Conservation (phyloP, 2,797 vertebrate species). For the Phoxinus dragarum region DNA sequence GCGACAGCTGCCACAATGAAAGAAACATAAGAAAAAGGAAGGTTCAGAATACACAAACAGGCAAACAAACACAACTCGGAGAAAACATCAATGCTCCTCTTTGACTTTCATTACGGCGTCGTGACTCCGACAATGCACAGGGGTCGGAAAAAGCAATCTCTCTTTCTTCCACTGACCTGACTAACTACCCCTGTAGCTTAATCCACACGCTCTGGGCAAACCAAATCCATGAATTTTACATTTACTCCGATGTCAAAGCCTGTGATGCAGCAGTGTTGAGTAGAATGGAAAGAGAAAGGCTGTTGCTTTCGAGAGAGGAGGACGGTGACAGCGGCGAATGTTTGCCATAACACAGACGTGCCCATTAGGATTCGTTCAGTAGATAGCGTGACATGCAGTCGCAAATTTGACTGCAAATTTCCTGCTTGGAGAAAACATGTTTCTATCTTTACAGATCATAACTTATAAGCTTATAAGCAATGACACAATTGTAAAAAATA, state of each 20-base stretch:
- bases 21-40: constrained; percentile 15
- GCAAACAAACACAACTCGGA: constrained; percentile 20
- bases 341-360: neutral
- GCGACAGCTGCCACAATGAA: constrained; percentile 13
- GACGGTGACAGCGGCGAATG: neutral
- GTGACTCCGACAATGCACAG: neutral
- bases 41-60: constrained; percentile 15
- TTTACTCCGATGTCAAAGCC: constrained; percentile 6
- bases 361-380: neutral
- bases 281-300: constrained; percentile 23
- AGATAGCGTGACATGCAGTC: neutral
- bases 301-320: constrained; percentile 8
- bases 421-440: neutral
- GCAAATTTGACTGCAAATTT: neutral
- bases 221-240: constrained; percentile 44
- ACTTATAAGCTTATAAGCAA: neutral
- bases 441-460: constrained; percentile 1
- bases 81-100: constrained; percentile 3
- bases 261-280: constrained; percentile 1
- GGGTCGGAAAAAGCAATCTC: constrained; percentile 1
- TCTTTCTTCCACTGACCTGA: constrained; percentile 35
- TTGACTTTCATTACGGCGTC: constrained; percentile 11
- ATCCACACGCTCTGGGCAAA: constrained; percentile 23
- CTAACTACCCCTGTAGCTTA: constrained; percentile 32
- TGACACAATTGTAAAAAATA: neutral